Base-by-base conservation (phyloP, 1,140 invertebrate species). In the Atta colombica region DNA sequence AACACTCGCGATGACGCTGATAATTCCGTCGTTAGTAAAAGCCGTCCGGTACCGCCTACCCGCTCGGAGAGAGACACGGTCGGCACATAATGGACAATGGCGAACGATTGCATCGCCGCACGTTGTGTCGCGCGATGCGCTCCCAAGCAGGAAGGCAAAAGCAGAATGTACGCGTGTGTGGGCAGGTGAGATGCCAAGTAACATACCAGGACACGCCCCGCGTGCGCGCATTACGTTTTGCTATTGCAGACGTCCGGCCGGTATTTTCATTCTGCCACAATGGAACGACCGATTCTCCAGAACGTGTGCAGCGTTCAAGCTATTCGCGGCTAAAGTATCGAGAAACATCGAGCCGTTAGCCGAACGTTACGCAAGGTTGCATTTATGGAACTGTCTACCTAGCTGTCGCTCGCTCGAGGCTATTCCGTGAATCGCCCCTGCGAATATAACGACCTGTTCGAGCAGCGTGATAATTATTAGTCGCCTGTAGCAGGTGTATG, bases 131-230 rank as follows among this genome's bases (percentile, higher is more conserved):
- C 77, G 80, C 68, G 69, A 74, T 61, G 63, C 65, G 77, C 80
- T 61, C 18, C 55, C 55, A 49, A 84, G 68, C 80, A 74, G 68
- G 55, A 74, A 75, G 55, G 69, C 71, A 35, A 25, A 66, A 28
- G 86, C 58, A 65, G 87, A 88, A 85, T 66, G 72, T 35, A 88
- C 74, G 88, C 72, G 86, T 90, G 66, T 77, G 90, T 91, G 61
- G 89, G 88, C 63, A 69, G 86, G 66, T 69, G 88, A 92, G 85
- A 92, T 89, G 84, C 81, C 65, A 35, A 69, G 39, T 55, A 75
- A 85, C 88, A 65, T 84, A 55, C 14, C 86, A 10, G 28, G 72
- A 49, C 61, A 91, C 87, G 80, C 90, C 66, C 87, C 78, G 51
- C 68, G 81, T 75, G 75, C 53, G 39, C 25, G 45, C 61, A 63